phyloP scores from a whole-genome alignment of 2,113 vertebrate genomes.

The Sceloporus undulatus region DNA sequence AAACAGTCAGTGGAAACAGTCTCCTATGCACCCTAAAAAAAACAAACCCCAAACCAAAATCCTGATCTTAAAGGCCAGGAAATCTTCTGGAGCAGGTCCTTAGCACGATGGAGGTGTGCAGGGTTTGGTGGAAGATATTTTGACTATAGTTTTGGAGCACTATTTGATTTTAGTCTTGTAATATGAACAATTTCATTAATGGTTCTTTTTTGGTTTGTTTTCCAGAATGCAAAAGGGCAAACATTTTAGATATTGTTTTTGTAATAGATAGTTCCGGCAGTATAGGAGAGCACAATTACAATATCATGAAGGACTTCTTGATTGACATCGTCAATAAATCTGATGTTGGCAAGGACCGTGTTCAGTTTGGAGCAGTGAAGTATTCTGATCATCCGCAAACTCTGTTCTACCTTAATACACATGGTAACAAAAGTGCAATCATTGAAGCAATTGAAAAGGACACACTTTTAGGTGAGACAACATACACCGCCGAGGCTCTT shows the following conservation, averaged over 20 bases:
- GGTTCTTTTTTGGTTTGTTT: background rate
- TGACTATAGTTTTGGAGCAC: background rate
- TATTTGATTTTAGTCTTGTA: background rate
- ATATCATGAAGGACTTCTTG: constrained; percentile 76
- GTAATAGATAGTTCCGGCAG: constrained; percentile 77
- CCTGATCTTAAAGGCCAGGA: too few species aligned
- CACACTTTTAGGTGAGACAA: constrained; percentile 30
- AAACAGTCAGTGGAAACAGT: too few species aligned
- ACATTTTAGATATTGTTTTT: constrained; percentile 76
- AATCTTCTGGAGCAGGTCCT: too few species aligned
- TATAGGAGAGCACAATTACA: constrained; percentile 56
- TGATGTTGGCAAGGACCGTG: constrained; percentile 65
- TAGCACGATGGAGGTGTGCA: too few species aligned
- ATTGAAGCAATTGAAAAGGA: constrained; percentile 52
- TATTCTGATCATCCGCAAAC: constrained; percentile 63
- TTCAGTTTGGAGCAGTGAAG: constrained; percentile 75
- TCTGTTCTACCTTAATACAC: constrained; percentile 65
- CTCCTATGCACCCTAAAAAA: too few species aligned
- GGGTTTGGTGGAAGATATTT: too few species aligned
- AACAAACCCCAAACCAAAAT: too few species aligned
- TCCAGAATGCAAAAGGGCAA: constrained; percentile 72
- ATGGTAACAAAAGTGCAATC: constrained; percentile 53
- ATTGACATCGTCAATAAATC: constrained; percentile 72
- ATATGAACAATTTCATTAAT: background rate
- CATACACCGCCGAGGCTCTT: constrained; percentile 68